Evolutionary conservation across 2,888 invertebrate genomes (phyloP).

Genomic region (Drosophila formosana): DNA sequence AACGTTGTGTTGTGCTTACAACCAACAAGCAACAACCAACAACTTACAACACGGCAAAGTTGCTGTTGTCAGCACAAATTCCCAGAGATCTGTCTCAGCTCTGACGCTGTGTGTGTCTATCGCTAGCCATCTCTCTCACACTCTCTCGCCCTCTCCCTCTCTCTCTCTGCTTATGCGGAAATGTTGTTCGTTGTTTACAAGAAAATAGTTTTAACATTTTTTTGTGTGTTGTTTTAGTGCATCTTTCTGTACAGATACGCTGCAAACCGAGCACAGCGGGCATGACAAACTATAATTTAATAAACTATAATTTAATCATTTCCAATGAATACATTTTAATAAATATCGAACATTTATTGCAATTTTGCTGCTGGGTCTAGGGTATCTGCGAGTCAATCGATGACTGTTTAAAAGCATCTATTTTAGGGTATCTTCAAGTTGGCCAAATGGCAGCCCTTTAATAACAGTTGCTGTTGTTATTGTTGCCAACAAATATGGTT

Average conservation of each 20-base stretch:
- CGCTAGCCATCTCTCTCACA: neutral
- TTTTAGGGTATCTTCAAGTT: slow-evolving; percentile 6
- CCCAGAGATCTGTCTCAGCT: slow-evolving; percentile 48
- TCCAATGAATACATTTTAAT: too few relatives aligned
- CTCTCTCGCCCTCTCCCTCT: slow-evolving; percentile 5
- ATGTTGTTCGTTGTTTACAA: slow-evolving; percentile 62
- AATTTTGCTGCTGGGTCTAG: too few relatives aligned
- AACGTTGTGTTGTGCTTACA: slow-evolving; percentile 10
- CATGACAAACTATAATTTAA: neutral
- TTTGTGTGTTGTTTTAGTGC: slow-evolving; percentile 22
- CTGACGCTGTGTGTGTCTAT: slow-evolving; percentile 3
- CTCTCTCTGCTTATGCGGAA: slow-evolving; percentile 47
- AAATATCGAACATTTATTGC: too few relatives aligned
- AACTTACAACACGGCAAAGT: slow-evolving; percentile 43
- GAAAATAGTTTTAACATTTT: slow-evolving; percentile 62
- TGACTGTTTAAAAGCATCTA: too few relatives aligned
- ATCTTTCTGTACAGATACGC: slow-evolving; percentile 21
- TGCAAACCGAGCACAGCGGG: neutral
- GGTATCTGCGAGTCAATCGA: too few relatives aligned
- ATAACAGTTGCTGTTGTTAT: neutral
- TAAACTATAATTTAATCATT: too few relatives aligned
- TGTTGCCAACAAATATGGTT: slow-evolving; percentile 10
- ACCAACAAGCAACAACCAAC: slow-evolving; percentile 30
- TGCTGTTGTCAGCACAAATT: slow-evolving; percentile 43
- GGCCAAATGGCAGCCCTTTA: neutral